Evolutionary conservation across 1,140 invertebrate genomes (phyloP), one percentile per base, ranked within the genome.

Genomic region (Xylocopa sonorina): DNA sequence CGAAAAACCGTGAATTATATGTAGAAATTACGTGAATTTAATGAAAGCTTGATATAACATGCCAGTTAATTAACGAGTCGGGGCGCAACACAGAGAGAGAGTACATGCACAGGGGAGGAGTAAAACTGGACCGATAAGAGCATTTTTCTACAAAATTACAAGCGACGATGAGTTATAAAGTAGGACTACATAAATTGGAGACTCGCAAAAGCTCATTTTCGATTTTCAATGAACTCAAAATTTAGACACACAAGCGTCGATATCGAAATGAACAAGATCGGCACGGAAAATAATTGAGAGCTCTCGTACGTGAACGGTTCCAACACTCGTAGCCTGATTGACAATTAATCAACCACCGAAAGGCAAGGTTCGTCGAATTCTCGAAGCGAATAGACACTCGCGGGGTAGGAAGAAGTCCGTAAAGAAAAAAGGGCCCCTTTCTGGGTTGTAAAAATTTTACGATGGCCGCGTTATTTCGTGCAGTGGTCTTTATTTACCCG

Each of bases 401-500:
- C 2, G 3, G 27, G 18, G 9, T 4, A 7, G 9, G 16, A 24
- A 18, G 16, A 24, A 71, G 81, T 83, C 79, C 72, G 69, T 75
- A 72, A 57, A 72, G 66, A 50, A 69, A 58, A 75, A 34, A 60
- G 53, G 50, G 38, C 48, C 53, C 48, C 53, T 64, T 78, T 82
- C 62, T 50, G 12, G 18, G 51, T 34, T 72, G 77, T 84, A 84
- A 84, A 84, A 84, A 76, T 84, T 84, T 84, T 84, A 83, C 83
- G 78, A 84, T 72, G 72, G 71, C 62, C 83, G 14, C 82, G 67
- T 84, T 80, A 83, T 84, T 84, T 84, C 82, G 72, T 73, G 60
- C 78, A 80, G 55, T 72, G 82, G 77, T 69, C 83, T 84, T 84
- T 84, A 84, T 84, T 84, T 84, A 80, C 78, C 72, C 82, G 62